Base-by-base conservation (phyloP, 2,888 invertebrate genomes). In the Coronaproctus castanopsis region DNA sequence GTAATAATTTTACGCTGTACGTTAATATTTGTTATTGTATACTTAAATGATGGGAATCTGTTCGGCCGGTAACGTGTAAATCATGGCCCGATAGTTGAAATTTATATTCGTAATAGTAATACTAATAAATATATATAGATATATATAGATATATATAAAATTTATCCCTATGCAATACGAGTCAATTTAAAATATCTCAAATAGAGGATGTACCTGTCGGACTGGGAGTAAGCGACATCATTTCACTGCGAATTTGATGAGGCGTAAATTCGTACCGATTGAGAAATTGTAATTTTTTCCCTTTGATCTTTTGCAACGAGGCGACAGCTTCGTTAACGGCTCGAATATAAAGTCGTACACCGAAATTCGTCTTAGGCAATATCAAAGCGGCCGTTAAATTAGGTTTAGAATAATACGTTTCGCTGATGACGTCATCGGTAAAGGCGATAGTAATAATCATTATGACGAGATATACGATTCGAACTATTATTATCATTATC, bases 171-270 rank as follows among this genome's bases (percentile, higher is more conserved):
- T n/a, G n/a, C n/a, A n/a, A n/a, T n/a, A n/a, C n/a, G n/a, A n/a
- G n/a, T n/a, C n/a, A n/a, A n/a, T n/a, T n/a, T n/a, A n/a, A n/a
- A n/a, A n/a, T n/a, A n/a, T n/a, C n/a, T n/a, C n/a, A n/a, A n/a
- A n/a, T n/a, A n/a, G n/a, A n/a, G n/a, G n/a, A n/a, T n/a, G n/a
- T 73, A 84, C 83, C 83, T 77, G 82, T 83, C 60, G 84, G 84
- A 72, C 82, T 83, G 24, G 84, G 84, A 63, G 82, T 83, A 61
- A 84, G 73, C 62, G 78, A 78, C 79, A 84, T 81, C 76, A 81
- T 78, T 61, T 78, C 77, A 66, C 76, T 76, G 66, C 77, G 78
- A 60, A 83, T 79, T 67, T 82, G 79, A 59, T 76, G 73, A 61
- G 76, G 76, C 57, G 77, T 74, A n/a, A n/a, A n/a, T n/a, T n/a